Conservation (phyloP, 2,888 invertebrate species). For the Spodoptera exigua region DNA sequence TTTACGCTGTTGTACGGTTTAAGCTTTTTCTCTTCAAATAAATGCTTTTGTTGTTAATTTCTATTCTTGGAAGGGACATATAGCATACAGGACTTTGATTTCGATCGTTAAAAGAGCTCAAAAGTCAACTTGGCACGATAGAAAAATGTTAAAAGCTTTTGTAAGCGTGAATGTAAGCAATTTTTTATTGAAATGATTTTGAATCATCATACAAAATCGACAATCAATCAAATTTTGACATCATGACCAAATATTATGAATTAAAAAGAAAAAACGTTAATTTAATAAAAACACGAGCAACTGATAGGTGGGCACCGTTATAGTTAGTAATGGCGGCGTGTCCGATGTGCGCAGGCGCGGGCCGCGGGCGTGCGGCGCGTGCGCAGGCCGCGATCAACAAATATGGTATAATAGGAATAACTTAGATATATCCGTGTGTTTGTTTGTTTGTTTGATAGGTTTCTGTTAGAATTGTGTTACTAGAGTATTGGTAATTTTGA, state of each 20-base stretch:
- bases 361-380: constrained; percentile 59
- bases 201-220: constrained; percentile 17
- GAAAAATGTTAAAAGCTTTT: too few relatives aligned
- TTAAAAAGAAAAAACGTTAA: constrained; percentile 36
- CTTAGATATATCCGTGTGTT: constrained; percentile 52
- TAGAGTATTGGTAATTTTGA: constrained; percentile 9
- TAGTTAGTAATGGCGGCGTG: constrained; percentile 47
- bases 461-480: constrained; percentile 18
- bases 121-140: too few relatives aligned
- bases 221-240: constrained; percentile 21
- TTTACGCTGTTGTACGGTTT: constrained; percentile 45
- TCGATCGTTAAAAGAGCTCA: too few relatives aligned
- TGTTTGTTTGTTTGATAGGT: constrained; percentile 49
- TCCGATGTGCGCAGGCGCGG: constrained; percentile 44
- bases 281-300: constrained; percentile 40
- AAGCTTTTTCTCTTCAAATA: constrained; percentile 44
- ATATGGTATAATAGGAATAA: constrained; percentile 59
- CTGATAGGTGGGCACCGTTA: constrained; percentile 53
- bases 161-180: too few relatives aligned
- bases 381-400: constrained; percentile 49
- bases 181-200: constrained; percentile 26
- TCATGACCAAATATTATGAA: constrained; percentile 42
- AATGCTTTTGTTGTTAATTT: constrained; percentile 6
- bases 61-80: constrained; percentile 2
- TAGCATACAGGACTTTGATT: too few relatives aligned